Evolutionary conservation across 2,888 invertebrate species (phyloP), one percentile per base, ranked within the genome.

Genomic region (Chymomyza amoena): DNA sequence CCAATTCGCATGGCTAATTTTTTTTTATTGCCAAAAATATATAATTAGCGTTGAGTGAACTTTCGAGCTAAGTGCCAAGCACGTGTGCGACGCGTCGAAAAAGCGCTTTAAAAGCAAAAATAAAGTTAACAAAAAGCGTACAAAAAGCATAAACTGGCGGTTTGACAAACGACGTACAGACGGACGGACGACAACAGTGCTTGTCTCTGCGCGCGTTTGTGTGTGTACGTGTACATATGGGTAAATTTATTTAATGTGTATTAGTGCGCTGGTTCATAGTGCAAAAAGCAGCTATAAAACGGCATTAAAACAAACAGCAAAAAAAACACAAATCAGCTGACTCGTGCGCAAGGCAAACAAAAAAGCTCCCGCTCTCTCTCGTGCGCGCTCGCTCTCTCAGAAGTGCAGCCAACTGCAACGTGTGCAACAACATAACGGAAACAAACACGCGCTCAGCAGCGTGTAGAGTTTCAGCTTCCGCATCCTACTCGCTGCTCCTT

Each of bases 261-360:
- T 70, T 57, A 50, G 69, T 78, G 69, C 68, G 67, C 39, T 45
- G 65, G 79, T 65, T 83, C 81, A 80, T 83, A 79, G 87, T 81
- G 82, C 80, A 86, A 81, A 86, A 81, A 84, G 20, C 81, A 74
- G 61, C 67, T 76, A 77, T 69, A 71, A 75, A 50, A 63, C 32
- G 63, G 9, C 20, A 61, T 32, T 32, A 28, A 39, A 63, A 45
- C 36, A 63, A 63, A 64, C 18, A 63, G 45, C 25, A 62, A 64
- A 60, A 60, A 62, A 66, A 66, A 70, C 70, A 64, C 66, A 73
- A 83, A 83, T 83, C 83, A 83, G 83, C 83, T 83, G 83, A 83
- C 83, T 83, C 73, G 76, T 84, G 86, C 88, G 75, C 79, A 81
- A 25, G 28, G 15, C 57, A 57, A 54, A 57, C 32, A 57, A 57